phyloP scores from a whole-genome alignment of 2,888 invertebrate genomes.

The Malacosoma neustria region DNA sequence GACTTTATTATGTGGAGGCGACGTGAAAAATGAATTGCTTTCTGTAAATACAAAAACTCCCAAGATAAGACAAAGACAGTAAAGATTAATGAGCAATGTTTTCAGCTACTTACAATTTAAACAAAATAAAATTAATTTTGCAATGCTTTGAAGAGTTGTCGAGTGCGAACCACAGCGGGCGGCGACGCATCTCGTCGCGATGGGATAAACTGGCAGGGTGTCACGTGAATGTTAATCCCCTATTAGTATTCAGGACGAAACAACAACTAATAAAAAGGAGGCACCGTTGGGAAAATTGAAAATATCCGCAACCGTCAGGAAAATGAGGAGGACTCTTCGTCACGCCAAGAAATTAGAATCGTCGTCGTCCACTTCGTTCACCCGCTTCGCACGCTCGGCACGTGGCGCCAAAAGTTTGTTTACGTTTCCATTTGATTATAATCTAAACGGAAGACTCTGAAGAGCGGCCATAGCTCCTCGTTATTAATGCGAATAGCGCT shows the following conservation, averaged over 20 bases:
- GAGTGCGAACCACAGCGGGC: conserved; percentile 6
- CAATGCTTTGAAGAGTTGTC: conserved; percentile 12
- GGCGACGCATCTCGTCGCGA: conserved; percentile 18
- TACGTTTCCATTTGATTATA: conserved; percentile 61
- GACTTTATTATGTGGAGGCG: background rate
- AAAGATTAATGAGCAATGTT: background rate
- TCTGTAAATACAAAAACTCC: background rate
- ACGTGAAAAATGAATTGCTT: background rate
- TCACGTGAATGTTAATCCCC: conserved; percentile 55
- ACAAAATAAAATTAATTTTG: conserved; percentile 13
- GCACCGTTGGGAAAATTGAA: conserved; percentile 67
- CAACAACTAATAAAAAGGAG: conserved; percentile 70
- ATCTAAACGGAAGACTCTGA: conserved; percentile 40
- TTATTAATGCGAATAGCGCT: conserved; percentile 23
- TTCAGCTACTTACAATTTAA: conserved; percentile 1
- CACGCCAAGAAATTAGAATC: conserved; percentile 63
- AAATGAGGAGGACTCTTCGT: conserved; percentile 62
- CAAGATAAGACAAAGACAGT: background rate
- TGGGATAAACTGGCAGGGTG: conserved; percentile 35
- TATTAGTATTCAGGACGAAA: conserved; percentile 68
- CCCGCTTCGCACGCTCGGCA: conserved; percentile 47
- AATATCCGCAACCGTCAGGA: conserved; percentile 70
- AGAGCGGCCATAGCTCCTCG: conserved; percentile 28
- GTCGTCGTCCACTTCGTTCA: no score
- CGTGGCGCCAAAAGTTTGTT: conserved; percentile 60